Evolutionary conservation across 2,113 vertebrate species (phyloP).

Genomic region (Copsychus sechellarum): DNA sequence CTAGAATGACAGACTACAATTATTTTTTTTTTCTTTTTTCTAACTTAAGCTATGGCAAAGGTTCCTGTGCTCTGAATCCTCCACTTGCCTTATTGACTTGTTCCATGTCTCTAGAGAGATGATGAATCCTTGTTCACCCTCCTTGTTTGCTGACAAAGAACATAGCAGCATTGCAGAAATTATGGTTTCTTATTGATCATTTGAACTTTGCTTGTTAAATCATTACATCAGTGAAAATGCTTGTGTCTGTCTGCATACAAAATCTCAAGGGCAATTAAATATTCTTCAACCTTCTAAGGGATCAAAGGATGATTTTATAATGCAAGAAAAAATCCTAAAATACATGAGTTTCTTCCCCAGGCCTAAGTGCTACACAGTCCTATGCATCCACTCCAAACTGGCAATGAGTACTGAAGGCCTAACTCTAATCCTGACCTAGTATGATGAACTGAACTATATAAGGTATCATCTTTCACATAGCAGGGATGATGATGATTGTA

Average conservation of each 20-base stretch:
- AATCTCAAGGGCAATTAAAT: neutral
- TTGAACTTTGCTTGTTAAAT: conserved; percentile 30
- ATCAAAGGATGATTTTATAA: neutral
- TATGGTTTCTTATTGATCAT: neutral
- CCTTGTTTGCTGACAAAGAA: conserved; percentile 3
- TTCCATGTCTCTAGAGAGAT: neutral
- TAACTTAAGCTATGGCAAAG: neutral
- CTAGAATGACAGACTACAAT: neutral
- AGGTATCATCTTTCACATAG: neutral
- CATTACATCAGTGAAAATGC: neutral
- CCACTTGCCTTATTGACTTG: neutral
- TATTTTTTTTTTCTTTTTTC: neutral
- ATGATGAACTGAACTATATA: neutral
- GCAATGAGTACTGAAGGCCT: neutral
- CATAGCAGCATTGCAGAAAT: neutral
- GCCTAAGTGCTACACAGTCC: neutral
- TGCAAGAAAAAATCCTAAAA: neutral
- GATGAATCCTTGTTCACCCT: neutral
- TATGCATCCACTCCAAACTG: neutral
- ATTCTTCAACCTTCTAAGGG: neutral
- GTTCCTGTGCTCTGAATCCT: neutral
- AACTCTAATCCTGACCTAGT: neutral
- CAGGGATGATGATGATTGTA: neutral
- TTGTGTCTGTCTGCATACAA: neutral
- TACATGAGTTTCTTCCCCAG: neutral